phyloP scores from a whole-genome alignment of 2,113 vertebrate species.

The Nesogale talazaci region DNA sequence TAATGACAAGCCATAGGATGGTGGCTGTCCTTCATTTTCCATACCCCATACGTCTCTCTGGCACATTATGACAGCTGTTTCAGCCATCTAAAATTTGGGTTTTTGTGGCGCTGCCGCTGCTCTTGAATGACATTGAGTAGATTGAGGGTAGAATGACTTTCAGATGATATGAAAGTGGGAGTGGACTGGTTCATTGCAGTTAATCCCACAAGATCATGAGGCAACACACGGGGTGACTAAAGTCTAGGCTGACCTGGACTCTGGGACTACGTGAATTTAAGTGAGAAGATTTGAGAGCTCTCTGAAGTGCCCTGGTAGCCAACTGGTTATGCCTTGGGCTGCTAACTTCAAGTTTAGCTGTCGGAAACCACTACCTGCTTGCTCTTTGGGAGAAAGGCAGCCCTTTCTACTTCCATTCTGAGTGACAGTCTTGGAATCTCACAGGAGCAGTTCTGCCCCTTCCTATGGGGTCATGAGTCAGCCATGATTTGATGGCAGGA shows the following conservation, averaged over 20 bases:
- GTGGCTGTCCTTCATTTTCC: not conserved
- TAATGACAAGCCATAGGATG: not conserved
- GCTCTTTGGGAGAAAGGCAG: too few relatives aligned
- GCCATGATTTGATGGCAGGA: too few relatives aligned
- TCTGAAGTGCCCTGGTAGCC: too few relatives aligned
- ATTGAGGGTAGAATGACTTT: constrained; percentile 26
- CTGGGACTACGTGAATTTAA: not conserved
- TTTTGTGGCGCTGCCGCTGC: not conserved
- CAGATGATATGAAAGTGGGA: not conserved
- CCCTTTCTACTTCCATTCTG: too few relatives aligned
- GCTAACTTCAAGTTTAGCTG: too few relatives aligned
- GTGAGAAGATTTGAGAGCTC: not conserved
- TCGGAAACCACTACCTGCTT: too few relatives aligned
- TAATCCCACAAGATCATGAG: not conserved
- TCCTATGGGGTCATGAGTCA: too few relatives aligned
- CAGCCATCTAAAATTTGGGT: not conserved
- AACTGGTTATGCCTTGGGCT: too few relatives aligned
- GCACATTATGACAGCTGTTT: not conserved
- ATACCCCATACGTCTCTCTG: not conserved
- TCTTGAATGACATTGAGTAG: not conserved
- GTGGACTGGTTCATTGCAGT: constrained; percentile 44
- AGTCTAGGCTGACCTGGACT: not conserved
- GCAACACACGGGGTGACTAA: not conserved
- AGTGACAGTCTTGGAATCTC: too few relatives aligned
- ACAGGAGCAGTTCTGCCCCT: too few relatives aligned